phyloP scores from a whole-genome alignment of 2,797 vertebrate genomes.

The Australoheros facetus region DNA sequence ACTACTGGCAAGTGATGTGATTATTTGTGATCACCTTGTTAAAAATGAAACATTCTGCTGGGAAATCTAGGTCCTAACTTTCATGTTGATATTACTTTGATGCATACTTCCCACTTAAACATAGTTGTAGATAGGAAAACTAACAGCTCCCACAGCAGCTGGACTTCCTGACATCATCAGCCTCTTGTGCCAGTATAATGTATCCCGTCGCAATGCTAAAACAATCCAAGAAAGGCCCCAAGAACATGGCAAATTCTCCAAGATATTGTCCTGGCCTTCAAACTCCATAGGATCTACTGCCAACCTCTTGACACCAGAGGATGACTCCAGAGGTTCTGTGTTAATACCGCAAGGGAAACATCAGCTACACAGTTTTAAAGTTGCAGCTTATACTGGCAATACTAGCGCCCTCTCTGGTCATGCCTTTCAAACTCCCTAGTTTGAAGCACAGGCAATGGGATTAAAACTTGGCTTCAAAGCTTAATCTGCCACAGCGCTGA shows the following conservation, averaged over 20 bases:
- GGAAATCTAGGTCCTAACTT: not conserved
- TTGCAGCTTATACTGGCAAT: not conserved
- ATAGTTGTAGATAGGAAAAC: not conserved
- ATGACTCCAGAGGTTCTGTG: not conserved
- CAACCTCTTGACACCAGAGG: not conserved
- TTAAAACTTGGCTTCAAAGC: not conserved
- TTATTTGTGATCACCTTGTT: not conserved
- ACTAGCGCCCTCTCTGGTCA: not conserved
- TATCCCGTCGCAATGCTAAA: not conserved
- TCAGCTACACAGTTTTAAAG: no score
- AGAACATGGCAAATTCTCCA: not conserved
- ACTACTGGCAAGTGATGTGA: not conserved
- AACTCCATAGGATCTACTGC: not conserved
- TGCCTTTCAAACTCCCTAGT: not conserved
- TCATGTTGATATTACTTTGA: not conserved
- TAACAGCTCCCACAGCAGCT: not conserved
- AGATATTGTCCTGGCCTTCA: not conserved
- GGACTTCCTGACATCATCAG: not conserved
- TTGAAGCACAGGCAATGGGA: not conserved
- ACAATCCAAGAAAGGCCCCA: not conserved
- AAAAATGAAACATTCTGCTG: not conserved
- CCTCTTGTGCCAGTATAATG: not conserved
- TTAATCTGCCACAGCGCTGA: not conserved
- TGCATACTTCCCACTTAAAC: not conserved
- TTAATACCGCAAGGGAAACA: not conserved